Base-by-base conservation (phyloP, 2,888 invertebrate genomes). In the Limenitis camilla region DNA sequence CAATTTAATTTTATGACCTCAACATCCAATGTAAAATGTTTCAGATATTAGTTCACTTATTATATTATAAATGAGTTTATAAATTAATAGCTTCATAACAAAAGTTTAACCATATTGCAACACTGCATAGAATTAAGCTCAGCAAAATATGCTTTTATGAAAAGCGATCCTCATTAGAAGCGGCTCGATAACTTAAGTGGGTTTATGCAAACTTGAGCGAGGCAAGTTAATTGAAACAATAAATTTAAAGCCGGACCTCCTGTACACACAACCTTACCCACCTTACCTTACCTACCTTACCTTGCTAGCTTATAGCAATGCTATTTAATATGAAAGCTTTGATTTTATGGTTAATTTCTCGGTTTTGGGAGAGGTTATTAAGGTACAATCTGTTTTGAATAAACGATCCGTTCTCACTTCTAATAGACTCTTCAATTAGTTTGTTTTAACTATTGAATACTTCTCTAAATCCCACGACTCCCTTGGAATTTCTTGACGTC, bases 211-310 rank as follows among this genome's bases (percentile, higher is more conserved):
- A 56, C 53, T 56, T 29, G 45, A 47, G 47, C 44, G 9, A 49
- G 41, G 40, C 50, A 50, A 54, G 60, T 57, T 67, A 69, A 69
- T 69, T 71, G 64, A 68, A 68, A 65, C 67, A 61, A 68, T 71
- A 70, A 71, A 70, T 70, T 62, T 58, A 56, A 56, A 53, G 56
- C 58, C 57, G 55, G 57, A 58, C 58, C 58, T 52, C 56, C 59
- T 53, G 59, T 44, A 57, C 55, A 54, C 54, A 55, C 52, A 52
- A 40, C 52, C 40, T 49, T 53, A 53, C 29, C 29, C 35, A 45
- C 45, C 45, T 45, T 45, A 29, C 29, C 30, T 8, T 45, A 36
- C 35, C 19, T 49, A 52, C 49, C 49, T 51, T 51, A 47, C 53
- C 55, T 53, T 55, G 19, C 19, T 19, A 19, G 19, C 19, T 19